Percentiles rank a stretch among this genome's conserved stretches.
phyloP scores from a whole-genome alignment of 2,888 invertebrate species.

The Bembecia ichneumoniformis region DNA sequence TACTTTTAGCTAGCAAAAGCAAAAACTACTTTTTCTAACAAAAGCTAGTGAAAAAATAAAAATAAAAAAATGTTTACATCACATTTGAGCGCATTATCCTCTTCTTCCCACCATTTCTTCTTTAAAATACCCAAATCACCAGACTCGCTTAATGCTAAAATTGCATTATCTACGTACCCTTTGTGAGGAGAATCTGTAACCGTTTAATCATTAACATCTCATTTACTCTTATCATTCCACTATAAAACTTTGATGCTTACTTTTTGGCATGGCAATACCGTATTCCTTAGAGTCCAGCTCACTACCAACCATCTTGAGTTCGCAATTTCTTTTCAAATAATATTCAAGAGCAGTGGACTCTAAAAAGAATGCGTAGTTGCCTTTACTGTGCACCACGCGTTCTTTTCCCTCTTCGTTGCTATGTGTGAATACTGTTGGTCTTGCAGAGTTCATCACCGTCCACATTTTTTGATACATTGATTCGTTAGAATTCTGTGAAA shows the following conservation, averaged over 20 bases:
- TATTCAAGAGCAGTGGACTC: constrained; percentile 96
- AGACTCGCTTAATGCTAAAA: constrained; percentile 89
- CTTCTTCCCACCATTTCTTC: constrained; percentile 90
- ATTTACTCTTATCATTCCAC: not conserved
- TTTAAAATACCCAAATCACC: constrained; percentile 83
- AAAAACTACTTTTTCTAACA: no score
- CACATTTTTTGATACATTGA: constrained; percentile 91
- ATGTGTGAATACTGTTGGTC: constrained; percentile 84
- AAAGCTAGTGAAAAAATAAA: not conserved
- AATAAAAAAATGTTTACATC: constrained; percentile 22
- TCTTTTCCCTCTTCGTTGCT: constrained; percentile 88
- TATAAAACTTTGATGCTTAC: constrained; percentile 62
- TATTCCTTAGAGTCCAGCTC: constrained; percentile 87
- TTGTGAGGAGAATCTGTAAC: constrained; percentile 80
- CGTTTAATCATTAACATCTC: not conserved
- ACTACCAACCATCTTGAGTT: constrained; percentile 83
- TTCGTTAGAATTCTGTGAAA: constrained; percentile 80
- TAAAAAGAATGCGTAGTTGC: constrained; percentile 94
- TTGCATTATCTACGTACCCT: constrained; percentile 83
- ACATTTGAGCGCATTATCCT: constrained; percentile 71
- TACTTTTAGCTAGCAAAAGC: no score
- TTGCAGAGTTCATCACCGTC: constrained; percentile 87
- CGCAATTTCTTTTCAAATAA: constrained; percentile 84
- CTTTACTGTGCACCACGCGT: constrained; percentile 80
- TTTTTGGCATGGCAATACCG: constrained; percentile 86